Conservation (phyloP, 2,797 vertebrate species). For the Poliocrania exsul region DNA sequence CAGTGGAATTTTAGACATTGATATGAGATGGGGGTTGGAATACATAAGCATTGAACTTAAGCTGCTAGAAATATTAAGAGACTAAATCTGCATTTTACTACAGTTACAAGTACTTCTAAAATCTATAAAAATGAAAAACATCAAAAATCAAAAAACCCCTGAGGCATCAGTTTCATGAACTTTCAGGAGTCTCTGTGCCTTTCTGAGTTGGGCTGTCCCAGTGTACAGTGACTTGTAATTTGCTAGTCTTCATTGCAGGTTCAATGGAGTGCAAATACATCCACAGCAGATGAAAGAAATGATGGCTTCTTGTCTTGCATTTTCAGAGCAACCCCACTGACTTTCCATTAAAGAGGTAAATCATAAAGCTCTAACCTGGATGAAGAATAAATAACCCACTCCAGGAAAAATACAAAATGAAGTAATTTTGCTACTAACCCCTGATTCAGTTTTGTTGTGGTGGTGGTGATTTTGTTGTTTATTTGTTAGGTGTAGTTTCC, state of each 20-base stretch:
- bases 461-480: neutral
- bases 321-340: constrained; percentile 23
- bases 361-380: neutral
- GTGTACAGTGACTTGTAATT: neutral
- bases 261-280: constrained; percentile 15
- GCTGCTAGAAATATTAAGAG: too few species aligned
- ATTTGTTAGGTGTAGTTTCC: neutral
- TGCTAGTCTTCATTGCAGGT: constrained; percentile 4
- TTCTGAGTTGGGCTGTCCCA: neutral
- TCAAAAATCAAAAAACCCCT: too few species aligned
- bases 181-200: neutral
- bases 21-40: too few species aligned
- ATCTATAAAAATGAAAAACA: too few species aligned
- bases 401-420: neutral
- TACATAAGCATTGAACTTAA: too few species aligned
- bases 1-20: too few species aligned
- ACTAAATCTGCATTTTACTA: too few species aligned
- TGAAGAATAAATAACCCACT: neutral
- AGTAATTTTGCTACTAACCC: neutral
- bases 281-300: neutral
- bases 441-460: neutral
- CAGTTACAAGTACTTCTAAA: too few species aligned
- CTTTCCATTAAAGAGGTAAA: neutral
- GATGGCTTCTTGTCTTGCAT: constrained; percentile 30
- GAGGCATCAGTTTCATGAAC: neutral